Conservation (phyloP, 1,140 invertebrate genomes). For the Pseudomyrmex sp. region DNA sequence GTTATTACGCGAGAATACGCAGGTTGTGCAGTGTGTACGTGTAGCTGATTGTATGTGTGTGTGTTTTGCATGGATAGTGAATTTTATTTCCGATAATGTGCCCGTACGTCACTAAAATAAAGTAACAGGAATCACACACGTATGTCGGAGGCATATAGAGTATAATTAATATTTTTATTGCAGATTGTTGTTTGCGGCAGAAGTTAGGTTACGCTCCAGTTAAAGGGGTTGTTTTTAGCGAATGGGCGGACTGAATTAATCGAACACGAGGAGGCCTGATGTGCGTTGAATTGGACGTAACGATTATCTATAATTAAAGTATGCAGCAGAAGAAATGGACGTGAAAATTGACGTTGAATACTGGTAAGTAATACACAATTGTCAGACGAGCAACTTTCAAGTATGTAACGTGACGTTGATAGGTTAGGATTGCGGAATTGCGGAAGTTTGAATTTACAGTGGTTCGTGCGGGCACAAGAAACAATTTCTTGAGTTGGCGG, state of each 20-base stretch:
- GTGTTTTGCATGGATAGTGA: too few species aligned
- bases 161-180: slow-evolving; percentile 17
- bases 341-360: slow-evolving; percentile 84
- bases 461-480: slow-evolving; percentile 88
- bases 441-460: slow-evolving; percentile 79
- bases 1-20: too few species aligned
- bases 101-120: not conserved
- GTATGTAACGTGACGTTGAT: not conserved
- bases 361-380: slow-evolving; percentile 78
- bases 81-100: not conserved
- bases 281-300: not conserved
- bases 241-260: not conserved
- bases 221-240: not conserved
- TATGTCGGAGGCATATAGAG: not conserved
- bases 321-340: slow-evolving; percentile 29
- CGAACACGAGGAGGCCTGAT: not conserved
- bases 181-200: not conserved
- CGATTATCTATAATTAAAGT: not conserved
- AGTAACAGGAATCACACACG: not conserved
- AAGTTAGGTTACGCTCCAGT: not conserved
- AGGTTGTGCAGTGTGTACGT: too few species aligned
- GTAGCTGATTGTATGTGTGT: too few species aligned
- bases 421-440: not conserved
- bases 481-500: slow-evolving; percentile 86
- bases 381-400: not conserved